Conservation (phyloP, 2,888 invertebrate species). For the Callimorpha dominula region DNA sequence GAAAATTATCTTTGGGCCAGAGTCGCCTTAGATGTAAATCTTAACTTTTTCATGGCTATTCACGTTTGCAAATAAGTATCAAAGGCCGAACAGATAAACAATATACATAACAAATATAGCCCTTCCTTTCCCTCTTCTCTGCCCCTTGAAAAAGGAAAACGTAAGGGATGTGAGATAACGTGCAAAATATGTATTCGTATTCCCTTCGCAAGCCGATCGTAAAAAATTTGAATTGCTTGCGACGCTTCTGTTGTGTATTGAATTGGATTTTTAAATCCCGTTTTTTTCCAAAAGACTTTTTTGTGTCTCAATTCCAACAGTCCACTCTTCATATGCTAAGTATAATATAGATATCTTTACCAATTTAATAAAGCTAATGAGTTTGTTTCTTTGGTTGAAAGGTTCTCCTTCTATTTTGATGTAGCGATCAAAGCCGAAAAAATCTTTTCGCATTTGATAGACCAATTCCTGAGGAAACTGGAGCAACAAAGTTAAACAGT, state of each 20-base stretch:
- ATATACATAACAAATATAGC: not conserved
- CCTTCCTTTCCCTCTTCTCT: not conserved
- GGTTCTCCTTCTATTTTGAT: too few relatives aligned
- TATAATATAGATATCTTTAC: not conserved
- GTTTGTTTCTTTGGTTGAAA: too few relatives aligned
- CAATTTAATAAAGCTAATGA: too few relatives aligned
- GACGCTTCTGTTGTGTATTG: not conserved
- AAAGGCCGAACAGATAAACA: constrained; percentile 5
- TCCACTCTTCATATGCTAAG: not conserved
- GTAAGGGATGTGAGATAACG: constrained; percentile 48
- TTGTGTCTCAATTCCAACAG: not conserved
- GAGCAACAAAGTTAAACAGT: too few relatives aligned
- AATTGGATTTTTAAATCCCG: not conserved
- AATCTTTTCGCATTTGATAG: too few relatives aligned
- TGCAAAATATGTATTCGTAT: constrained; percentile 48
- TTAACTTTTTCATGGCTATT: not conserved
- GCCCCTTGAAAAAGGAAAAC: constrained; percentile 32
- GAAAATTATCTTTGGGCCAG: too few relatives aligned
- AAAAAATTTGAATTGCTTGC: constrained; percentile 56
- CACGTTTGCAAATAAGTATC: not conserved
- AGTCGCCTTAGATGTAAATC: too few relatives aligned
- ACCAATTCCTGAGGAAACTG: too few relatives aligned
- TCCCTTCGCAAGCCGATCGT: constrained; percentile 44
- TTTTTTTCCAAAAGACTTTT: not conserved
- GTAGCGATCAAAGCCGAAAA: too few relatives aligned